A percentile compares a stretch with the other conserved stretches of the same genome.
Evolutionary conservation across 2,113 vertebrate genomes (phyloP).

Genomic region (Rhynchomys soricoides): DNA sequence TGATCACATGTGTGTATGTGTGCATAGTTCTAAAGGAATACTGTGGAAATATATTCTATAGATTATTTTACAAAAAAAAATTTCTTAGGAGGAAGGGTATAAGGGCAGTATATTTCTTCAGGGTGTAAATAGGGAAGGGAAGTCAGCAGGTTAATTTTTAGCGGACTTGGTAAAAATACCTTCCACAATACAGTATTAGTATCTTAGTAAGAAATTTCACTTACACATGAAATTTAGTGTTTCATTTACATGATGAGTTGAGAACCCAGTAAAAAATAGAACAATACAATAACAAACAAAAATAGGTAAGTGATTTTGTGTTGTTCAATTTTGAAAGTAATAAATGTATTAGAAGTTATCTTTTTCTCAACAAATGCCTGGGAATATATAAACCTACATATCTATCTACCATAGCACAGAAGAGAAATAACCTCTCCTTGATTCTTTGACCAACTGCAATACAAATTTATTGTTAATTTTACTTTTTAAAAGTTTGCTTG

Average conservation of each 20-base stretch:
- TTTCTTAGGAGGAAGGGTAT: not conserved
- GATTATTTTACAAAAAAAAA: not conserved
- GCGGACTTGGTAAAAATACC: not conserved
- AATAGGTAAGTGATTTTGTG: not conserved
- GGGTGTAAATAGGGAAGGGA: fast-evolving
- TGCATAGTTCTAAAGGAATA: not conserved
- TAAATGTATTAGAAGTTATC: not conserved
- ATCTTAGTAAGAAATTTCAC: not conserved
- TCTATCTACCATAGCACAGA: not conserved
- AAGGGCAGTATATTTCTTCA: not conserved
- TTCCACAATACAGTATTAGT: not conserved
- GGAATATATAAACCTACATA: not conserved
- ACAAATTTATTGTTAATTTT: not conserved
- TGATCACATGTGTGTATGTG: fast-evolving
- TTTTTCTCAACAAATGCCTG: not conserved
- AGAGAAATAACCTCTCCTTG: not conserved
- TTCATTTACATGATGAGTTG: not conserved
- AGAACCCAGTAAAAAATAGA: not conserved
- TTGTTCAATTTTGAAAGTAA: not conserved
- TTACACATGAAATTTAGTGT: not conserved
- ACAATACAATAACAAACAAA: not conserved
- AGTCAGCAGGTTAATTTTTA: not conserved
- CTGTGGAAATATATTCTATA: not conserved
- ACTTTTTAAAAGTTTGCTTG: too few relatives aligned
- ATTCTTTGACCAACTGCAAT: not conserved